Conservation (phyloP, 92 coral and sea anemone genomes). For the Phymanthus crucifer region DNA sequence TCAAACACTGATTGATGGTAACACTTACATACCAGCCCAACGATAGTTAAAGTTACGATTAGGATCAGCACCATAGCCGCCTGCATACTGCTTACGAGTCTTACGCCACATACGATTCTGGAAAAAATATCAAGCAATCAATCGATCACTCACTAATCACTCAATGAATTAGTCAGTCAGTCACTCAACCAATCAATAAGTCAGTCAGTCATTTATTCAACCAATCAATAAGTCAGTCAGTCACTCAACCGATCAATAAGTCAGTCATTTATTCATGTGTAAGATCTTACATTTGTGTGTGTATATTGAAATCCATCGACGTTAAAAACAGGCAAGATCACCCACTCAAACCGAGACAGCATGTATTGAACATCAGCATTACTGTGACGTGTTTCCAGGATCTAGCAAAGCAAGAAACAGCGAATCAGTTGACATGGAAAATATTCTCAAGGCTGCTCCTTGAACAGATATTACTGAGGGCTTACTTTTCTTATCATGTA, state of each 20-base stretch:
- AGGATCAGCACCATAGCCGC: constrained; percentile 77
- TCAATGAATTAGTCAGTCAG: too few species aligned
- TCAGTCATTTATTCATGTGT: too few species aligned
- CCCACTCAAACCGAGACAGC: constrained; percentile 80
- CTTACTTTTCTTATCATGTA: constrained; percentile 85
- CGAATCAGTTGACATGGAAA: background rate
- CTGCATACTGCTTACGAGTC: constrained; percentile 60
- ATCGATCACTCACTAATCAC: background rate
- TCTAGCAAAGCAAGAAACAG: constrained; percentile 21
- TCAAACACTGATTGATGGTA: background rate
- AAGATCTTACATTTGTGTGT: constrained; percentile 66
- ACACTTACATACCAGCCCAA: constrained; percentile 62
- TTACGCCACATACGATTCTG: constrained; percentile 94
- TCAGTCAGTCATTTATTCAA: too few species aligned
- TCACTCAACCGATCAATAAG: too few species aligned
- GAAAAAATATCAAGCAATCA: background rate
- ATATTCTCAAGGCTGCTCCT: too few species aligned
- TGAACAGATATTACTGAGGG: too few species aligned
- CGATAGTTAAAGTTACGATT: constrained; percentile 86
- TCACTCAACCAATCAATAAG: background rate
- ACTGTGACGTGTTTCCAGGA: constrained; percentile 48
- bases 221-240: too few species aligned
- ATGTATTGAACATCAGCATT: constrained; percentile 65
- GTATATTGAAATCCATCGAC: constrained; percentile 90
- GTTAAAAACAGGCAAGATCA: constrained; percentile 79